Evolutionary conservation across 2,888 invertebrate genomes (phyloP), one percentile per base, ranked within the genome.

Genomic region (Hanleya hanleyi): DNA sequence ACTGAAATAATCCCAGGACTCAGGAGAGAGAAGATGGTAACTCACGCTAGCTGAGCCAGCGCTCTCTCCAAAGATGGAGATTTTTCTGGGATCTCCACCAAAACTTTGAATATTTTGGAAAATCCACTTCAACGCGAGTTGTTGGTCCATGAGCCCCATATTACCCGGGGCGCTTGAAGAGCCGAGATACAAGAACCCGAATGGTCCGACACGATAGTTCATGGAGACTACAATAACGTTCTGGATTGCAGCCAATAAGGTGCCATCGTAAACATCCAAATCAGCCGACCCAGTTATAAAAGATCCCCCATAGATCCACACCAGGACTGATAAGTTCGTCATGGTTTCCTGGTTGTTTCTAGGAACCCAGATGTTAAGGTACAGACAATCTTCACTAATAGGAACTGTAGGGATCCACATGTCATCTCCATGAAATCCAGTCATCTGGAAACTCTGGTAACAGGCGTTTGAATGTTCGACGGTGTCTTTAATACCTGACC

Each of bases 321-420:
- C 94, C 81, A 97, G 92, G 85, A 97, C 94, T 69, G 97, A 95
- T 83, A 82, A 72, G 95, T 77, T 67, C 35, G 73, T 64, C n/a
- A 61, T 75, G 9, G 66, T 50, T 0, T 68, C 33, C 7, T 62
- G 7, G 0, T 71, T 66, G 12, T 69, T 72, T 41, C 67, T 65
- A 0, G 98, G 98, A 41, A 96, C 96, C 97, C 97, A 98, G 77
- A 98, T 93, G 91, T 98, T 98, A 87, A 98, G 92, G 90, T 97
- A 98, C 7, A 98, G 92, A 89, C 98, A 99, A 91, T 98, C 98
- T 92, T 98, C 98, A 49, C 96, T 96, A 81, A 96, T 94, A 89
- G 95, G 95, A 15, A 97, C 97, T 88, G 97, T 97, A 0, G 97
- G 96, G 91, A 97, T 97, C 98, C 98, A 98, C 95, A 97, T 97